A percentile compares a stretch with the other conserved stretches of the same genome.
phyloP scores from a whole-genome alignment of 2,797 vertebrate genomes.

The Peromyscus aztecus region DNA sequence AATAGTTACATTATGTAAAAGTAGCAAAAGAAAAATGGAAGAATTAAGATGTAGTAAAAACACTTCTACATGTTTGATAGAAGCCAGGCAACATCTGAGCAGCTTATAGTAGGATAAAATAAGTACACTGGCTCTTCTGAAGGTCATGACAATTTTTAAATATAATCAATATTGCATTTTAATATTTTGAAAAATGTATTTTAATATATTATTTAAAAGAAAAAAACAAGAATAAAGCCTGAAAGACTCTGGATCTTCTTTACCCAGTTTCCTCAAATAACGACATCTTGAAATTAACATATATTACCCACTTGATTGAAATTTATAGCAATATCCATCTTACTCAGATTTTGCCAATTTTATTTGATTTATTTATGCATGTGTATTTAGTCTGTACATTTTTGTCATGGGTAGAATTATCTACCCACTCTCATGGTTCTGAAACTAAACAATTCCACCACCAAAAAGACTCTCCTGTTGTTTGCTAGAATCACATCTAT shows the following conservation, averaged over 20 bases:
- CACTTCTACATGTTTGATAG: background rate
- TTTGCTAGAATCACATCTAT: background rate
- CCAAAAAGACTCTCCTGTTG: background rate
- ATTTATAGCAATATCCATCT: background rate
- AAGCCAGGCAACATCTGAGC: background rate
- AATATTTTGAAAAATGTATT: slow-evolving; percentile 2
- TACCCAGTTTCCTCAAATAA: background rate
- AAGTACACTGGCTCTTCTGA: background rate
- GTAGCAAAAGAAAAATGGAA: background rate
- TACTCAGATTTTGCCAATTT: slow-evolving; percentile 15
- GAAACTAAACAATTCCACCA: background rate
- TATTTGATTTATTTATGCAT: background rate
- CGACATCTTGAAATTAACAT: background rate
- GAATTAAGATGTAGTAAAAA: slow-evolving; percentile 12
- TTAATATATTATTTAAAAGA: background rate
- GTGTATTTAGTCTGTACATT: background rate
- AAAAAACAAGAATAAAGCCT: background rate
- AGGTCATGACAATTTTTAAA: background rate
- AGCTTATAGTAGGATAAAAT: slow-evolving; percentile 2
- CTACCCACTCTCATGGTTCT: background rate
- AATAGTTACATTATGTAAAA: slow-evolving; percentile 16
- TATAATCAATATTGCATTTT: background rate
- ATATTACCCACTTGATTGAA: background rate
- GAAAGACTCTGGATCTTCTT: background rate
- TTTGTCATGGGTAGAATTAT: background rate